Evolutionary conservation across 2,888 invertebrate genomes (phyloP).

Genomic region (Stramonita haemastoma): DNA sequence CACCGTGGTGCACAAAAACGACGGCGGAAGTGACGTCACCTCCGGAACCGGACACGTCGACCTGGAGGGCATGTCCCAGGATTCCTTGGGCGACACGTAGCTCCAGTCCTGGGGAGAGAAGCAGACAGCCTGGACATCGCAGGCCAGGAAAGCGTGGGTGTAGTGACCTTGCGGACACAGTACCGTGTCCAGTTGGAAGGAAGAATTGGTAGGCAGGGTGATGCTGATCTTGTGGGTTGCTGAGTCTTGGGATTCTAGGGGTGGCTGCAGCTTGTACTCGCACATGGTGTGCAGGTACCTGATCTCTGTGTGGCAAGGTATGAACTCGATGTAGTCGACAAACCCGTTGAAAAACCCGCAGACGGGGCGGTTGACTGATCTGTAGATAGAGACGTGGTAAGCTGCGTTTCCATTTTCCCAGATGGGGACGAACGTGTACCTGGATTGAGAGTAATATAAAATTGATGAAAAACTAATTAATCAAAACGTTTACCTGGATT

Average conservation of each 20-base stretch:
- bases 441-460: neutral
- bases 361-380: neutral
- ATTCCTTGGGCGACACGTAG: neutral
- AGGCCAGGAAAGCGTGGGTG: slow-evolving; percentile 19
- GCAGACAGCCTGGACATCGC: slow-evolving; percentile 2
- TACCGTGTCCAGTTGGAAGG: neutral
- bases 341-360: neutral
- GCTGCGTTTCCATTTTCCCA: neutral
- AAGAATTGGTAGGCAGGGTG: neutral
- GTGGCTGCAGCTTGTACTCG: neutral
- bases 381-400: neutral
- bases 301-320: neutral
- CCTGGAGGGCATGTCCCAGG: neutral
- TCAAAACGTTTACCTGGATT: too few relatives aligned
- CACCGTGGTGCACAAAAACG: neutral
- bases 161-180: neutral
- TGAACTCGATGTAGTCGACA: neutral
- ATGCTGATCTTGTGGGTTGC: neutral
- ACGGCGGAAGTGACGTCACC: slow-evolving; percentile 1
- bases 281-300: neutral
- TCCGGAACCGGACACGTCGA: neutral
- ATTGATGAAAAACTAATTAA: too few relatives aligned
- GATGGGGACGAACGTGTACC: neutral
- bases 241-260: neutral
- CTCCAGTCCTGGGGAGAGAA: slow-evolving; percentile 2